These are phyloP conservation scores for Sylvilagus floridanus DNA, from an alignment of 2,797 vertebrate species.

Conservation along the genomic window DNA sequence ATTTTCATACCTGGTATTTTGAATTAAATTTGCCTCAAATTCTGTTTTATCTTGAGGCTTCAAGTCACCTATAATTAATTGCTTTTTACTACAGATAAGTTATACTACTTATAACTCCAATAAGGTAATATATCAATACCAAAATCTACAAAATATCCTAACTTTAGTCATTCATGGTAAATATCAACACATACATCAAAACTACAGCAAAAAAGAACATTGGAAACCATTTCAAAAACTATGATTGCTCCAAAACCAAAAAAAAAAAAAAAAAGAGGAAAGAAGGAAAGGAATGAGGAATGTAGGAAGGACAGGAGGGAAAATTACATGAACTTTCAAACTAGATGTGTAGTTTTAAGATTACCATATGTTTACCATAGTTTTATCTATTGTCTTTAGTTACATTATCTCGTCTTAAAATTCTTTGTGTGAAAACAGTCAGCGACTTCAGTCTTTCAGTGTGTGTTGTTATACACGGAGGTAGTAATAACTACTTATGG, in stretches of 20 bases:
- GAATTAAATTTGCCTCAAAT: neutral
- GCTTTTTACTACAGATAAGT: neutral
- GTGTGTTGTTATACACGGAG: neutral
- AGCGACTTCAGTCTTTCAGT: neutral
- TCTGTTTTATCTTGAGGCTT: slow-evolving; percentile 25
- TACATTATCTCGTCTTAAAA: neutral
- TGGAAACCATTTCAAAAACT: slow-evolving; percentile 70
- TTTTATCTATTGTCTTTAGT: neutral
- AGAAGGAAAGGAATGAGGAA: too few species aligned
- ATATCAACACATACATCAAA: slow-evolving; percentile 59
- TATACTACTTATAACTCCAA: neutral
- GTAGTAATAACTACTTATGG: neutral
- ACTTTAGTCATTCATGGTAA: slow-evolving; percentile 51
- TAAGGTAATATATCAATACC: neutral
- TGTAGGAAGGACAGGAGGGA: too few species aligned
- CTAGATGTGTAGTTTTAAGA: neutral
- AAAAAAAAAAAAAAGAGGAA: neutral
- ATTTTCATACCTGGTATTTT: neutral
- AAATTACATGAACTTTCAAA: neutral
- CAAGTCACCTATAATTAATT: neutral
- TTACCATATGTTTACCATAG: neutral
- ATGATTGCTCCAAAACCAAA: slow-evolving; percentile 31
- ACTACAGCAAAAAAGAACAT: slow-evolving; percentile 62
- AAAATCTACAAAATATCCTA: neutral
- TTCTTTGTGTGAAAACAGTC: neutral